These are phyloP conservation scores for Orcinus orca DNA, from an alignment of 2,113 vertebrate genomes.

Conservation along the genomic window DNA sequence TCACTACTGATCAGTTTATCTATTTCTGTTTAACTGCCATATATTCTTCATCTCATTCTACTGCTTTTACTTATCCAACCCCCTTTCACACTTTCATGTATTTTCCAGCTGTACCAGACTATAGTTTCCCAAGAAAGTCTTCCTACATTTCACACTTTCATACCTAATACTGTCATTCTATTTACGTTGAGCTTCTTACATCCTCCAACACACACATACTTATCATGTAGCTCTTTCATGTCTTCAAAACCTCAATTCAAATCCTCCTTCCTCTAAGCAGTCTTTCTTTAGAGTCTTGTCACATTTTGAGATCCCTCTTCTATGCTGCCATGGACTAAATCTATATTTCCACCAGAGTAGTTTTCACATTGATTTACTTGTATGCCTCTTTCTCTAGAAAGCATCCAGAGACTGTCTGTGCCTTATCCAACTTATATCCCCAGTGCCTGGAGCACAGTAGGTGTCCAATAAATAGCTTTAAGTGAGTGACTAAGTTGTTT, in stretches of 20 bases:
- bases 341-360: background rate
- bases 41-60: background rate
- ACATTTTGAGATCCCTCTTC: background rate
- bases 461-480: slow-evolving; percentile 20
- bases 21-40: background rate
- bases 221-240: background rate
- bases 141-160: background rate
- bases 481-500: slow-evolving; percentile 45
- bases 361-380: background rate
- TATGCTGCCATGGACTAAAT: rapidly evolving
- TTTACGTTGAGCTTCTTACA: background rate
- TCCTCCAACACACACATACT: background rate
- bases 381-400: background rate
- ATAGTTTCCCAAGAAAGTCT: background rate
- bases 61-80: background rate
- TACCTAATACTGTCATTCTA: background rate
- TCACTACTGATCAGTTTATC: background rate
- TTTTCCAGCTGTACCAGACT: background rate
- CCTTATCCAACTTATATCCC: background rate
- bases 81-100: background rate
- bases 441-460: background rate
- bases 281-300: background rate
- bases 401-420: background rate
- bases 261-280: background rate
- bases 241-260: background rate